A percentile compares a stretch with the other conserved stretches of the same genome.
phyloP scores from a whole-genome alignment of 2,888 invertebrate species.

The Notodonta ziczac region DNA sequence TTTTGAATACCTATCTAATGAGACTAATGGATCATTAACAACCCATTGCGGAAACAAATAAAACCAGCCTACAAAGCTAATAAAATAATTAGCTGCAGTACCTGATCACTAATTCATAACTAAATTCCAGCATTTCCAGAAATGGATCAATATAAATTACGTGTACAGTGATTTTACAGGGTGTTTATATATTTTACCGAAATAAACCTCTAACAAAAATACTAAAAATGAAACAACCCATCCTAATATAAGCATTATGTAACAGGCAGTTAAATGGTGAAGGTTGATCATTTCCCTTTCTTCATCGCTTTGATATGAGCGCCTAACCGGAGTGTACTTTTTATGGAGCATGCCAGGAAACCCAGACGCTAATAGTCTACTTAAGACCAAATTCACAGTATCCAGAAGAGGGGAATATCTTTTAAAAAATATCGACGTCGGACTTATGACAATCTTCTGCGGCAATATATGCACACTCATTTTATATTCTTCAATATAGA shows the following conservation, averaged over 20 bases:
- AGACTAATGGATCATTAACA: no score
- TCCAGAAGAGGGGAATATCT: constrained; percentile 61
- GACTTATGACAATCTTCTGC: constrained; percentile 52
- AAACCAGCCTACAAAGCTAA: no score
- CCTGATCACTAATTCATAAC: no score
- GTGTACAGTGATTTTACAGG: constrained; percentile 2
- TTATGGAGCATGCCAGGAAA: constrained; percentile 55
- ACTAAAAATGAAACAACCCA: constrained; percentile 54
- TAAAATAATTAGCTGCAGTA: no score
- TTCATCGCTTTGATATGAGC: constrained; percentile 15
- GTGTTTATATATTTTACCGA: constrained; percentile 32
- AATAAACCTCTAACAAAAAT: constrained; percentile 57
- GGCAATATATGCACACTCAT: constrained; percentile 54
- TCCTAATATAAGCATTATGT: constrained; percentile 57
- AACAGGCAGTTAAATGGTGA: constrained; percentile 66
- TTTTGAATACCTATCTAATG: no score
- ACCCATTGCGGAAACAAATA: no score
- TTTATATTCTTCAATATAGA: constrained; percentile 43
- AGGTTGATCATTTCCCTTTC: constrained; percentile 51
- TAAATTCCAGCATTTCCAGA: no score
- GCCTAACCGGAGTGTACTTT: constrained; percentile 37
- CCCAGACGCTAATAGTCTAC: constrained; percentile 58
- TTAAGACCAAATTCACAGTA: constrained; percentile 53
- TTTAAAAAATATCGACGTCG: constrained; percentile 65
- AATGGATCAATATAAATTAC: no score